These are phyloP conservation scores for Poeciliopsis presidionis DNA, from an alignment of 2,797 vertebrate species.

Conservation along the genomic window DNA sequence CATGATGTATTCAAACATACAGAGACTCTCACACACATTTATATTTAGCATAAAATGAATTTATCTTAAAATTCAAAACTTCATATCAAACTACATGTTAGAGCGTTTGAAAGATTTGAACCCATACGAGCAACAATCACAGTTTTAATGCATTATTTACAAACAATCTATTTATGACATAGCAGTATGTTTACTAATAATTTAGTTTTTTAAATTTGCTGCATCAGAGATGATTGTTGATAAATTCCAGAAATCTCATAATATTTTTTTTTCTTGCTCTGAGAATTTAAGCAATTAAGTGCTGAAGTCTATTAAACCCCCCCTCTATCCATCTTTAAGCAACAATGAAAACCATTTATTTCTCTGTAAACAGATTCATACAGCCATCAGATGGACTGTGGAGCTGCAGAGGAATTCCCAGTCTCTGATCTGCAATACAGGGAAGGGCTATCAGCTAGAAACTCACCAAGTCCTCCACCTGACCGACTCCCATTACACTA, in stretches of 20 bases:
- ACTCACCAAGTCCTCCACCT: constrained; percentile 8
- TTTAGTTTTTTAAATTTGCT: no score
- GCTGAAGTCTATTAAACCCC: constrained; percentile 46
- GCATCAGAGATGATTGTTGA: neutral
- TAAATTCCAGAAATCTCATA: constrained; percentile 9
- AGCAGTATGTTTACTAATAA: neutral
- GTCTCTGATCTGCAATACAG: constrained; percentile 38
- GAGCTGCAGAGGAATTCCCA: constrained; percentile 36
- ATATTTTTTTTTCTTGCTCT: constrained; percentile 1
- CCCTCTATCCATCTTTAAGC: constrained; percentile 57
- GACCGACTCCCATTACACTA: constrained; percentile 11
- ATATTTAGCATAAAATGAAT: neutral
- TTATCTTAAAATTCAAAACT: neutral
- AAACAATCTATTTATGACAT: neutral
- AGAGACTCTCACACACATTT: neutral
- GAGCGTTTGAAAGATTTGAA: neutral
- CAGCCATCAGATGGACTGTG: constrained; percentile 64
- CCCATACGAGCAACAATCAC: neutral
- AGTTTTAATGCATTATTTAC: neutral
- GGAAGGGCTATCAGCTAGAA: constrained; percentile 25
- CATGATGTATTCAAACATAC: neutral
- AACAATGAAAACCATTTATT: constrained; percentile 73
- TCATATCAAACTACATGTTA: neutral
- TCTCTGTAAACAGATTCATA: constrained; percentile 69
- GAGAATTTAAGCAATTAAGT: constrained; percentile 30